Base-by-base conservation (phyloP, 2,797 vertebrate species). In the Platyrinchus mystaceus region DNA sequence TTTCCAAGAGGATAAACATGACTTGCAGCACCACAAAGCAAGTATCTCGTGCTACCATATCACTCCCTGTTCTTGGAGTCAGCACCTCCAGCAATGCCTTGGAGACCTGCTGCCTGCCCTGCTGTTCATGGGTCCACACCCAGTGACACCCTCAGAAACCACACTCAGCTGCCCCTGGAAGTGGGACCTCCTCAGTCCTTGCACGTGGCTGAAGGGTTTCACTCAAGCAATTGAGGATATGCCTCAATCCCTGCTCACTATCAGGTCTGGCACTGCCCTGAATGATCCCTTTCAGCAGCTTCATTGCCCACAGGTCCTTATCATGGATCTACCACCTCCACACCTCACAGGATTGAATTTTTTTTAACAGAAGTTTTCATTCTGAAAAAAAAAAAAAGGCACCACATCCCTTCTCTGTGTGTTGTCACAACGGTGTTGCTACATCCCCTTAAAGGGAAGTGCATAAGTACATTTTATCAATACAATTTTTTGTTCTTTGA, bases 1-100 rank as follows among this genome's bases (percentile, higher is more conserved):
- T 89, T 93, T 95, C 89, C 83, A 93, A 94, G 87, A 90, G 39
- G 30, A 53, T 73, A 77, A 84, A 88, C 77, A 70, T 82, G 63
- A 87, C 68, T 87, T 84, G 44, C 22, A 94, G 78, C 78, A 78
- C 53, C 50, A 81, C 32, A 47, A 64, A 69, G 66, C 3, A 2
- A 78, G 19, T 30, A 47, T 71, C 94, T 70, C 36, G n/a, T 77
- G 63, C 86, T 74, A 26, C 71, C 5, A 0, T 55, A 58, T 81
- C 39, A 22, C 28, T 58, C 47, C 34, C 16, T 26, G 20, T 3
- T 14, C 59, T 94, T 34, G 12, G 52, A 88, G 56, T 18, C 59
- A 46, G 53, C 88, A 90, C 64, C 66, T 76, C 55, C 68, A 85
- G 80, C 63, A 68, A 20, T 1, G n/a, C 47, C 43, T 58, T 39